Evolutionary conservation across 2,797 vertebrate genomes (phyloP).

Genomic region (Oceanodroma leucorhoa): DNA sequence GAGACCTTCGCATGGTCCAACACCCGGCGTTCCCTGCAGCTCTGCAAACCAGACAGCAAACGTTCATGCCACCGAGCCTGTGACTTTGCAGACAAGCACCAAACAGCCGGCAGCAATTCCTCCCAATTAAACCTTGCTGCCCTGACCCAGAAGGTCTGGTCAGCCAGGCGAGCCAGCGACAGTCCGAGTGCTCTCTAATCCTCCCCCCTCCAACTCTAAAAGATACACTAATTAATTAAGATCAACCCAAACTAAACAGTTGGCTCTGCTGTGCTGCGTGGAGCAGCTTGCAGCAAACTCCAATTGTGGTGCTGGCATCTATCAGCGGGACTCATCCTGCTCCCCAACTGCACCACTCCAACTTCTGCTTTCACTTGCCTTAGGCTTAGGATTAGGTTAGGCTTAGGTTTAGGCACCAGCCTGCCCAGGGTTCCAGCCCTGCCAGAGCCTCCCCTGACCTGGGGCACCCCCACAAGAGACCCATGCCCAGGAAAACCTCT

Average conservation of each 20-base stretch:
- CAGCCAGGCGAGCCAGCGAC: background rate
- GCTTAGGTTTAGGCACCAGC: background rate
- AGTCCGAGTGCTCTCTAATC: background rate
- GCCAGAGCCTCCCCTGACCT: background rate
- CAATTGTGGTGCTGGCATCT: rapidly evolving
- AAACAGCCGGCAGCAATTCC: background rate
- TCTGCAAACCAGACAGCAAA: background rate
- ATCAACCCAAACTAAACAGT: background rate
- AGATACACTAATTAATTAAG: background rate
- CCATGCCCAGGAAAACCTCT: background rate
- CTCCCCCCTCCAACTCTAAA: background rate
- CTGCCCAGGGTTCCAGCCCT: background rate
- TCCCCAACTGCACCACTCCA: background rate
- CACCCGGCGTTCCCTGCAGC: background rate
- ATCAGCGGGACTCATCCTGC: background rate
- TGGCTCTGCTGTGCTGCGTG: background rate
- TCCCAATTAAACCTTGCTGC: background rate
- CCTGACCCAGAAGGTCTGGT: background rate
- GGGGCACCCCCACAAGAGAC: background rate
- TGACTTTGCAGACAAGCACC: background rate
- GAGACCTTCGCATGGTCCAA: background rate
- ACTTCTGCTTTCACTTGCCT: background rate
- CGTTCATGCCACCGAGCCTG: rapidly evolving
- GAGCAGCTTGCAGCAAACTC: background rate
- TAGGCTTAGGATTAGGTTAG: background rate